phyloP scores from a whole-genome alignment of 2,888 invertebrate species.

The Pachliopta kotzebuea region DNA sequence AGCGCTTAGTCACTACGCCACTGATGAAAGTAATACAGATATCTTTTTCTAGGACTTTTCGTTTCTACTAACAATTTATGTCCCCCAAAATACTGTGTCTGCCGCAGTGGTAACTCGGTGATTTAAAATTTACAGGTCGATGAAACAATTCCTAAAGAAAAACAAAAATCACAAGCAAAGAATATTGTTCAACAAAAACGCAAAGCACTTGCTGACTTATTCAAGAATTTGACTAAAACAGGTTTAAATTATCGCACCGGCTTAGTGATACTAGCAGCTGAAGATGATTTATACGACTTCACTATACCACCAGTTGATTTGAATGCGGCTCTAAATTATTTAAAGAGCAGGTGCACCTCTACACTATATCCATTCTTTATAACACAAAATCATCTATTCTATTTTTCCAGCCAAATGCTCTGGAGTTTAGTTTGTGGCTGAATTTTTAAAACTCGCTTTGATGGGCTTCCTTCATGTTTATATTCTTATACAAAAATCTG shows the following conservation, averaged over 20 bases:
- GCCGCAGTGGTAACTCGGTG: neutral
- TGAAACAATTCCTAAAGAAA: constrained; percentile 81
- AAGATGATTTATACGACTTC: constrained; percentile 81
- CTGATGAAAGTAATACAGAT: no score
- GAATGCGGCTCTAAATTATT: constrained; percentile 76
- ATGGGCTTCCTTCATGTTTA: no score
- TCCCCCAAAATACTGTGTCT: neutral
- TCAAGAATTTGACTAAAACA: constrained; percentile 86
- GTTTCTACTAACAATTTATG: no score
- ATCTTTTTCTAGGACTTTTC: no score
- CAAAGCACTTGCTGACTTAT: constrained; percentile 91
- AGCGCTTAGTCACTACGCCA: no score
- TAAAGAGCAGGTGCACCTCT: constrained; percentile 68
- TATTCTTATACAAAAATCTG: no score
- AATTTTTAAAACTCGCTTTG: no score
- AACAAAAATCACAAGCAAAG: constrained; percentile 89
- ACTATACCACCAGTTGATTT: constrained; percentile 86
- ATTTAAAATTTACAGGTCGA: constrained; percentile 69
- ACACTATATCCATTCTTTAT: no score
- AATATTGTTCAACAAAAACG: constrained; percentile 92
- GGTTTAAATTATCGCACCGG: constrained; percentile 93
- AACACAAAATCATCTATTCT: no score
- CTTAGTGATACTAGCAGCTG: constrained; percentile 79
- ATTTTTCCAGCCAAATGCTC: no score
- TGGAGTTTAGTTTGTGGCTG: no score